Evolutionary conservation across 2,113 vertebrate species (phyloP).

Genomic region (Aythya baeri): DNA sequence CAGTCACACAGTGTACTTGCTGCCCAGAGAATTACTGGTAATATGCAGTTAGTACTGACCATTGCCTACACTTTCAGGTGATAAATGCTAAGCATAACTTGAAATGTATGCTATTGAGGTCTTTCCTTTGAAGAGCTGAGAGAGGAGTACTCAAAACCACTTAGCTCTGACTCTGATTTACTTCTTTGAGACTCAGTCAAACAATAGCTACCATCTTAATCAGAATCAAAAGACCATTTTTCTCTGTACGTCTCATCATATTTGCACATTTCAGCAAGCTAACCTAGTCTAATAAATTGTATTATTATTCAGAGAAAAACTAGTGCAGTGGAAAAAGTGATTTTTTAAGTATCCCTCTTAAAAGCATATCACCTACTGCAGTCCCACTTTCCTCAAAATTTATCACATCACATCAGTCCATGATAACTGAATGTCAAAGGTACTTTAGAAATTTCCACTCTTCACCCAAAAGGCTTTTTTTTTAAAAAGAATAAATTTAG

Average conservation of each 20-base stretch:
- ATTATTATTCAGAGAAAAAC: not conserved
- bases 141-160: not conserved
- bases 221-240: not conserved
- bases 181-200: not conserved
- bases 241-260: not conserved
- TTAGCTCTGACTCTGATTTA: not conserved
- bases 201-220: not conserved
- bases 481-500: not conserved
- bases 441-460: not conserved
- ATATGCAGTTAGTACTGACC: not conserved
- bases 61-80: not conserved
- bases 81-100: not conserved
- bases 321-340: not conserved
- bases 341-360: not conserved
- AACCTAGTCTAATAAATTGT: not conserved
- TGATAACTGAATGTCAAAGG: not conserved
- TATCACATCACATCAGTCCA: accelerated
- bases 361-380: not conserved
- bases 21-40: not conserved
- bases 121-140: not conserved
- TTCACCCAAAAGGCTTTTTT: not conserved
- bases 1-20: not conserved
- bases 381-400: not conserved
- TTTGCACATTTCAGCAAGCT: not conserved
- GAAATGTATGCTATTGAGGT: not conserved